Percentiles rank a stretch among this genome's conserved stretches.
These are phyloP conservation scores for Cololabis saira DNA, from an alignment of 2,113 vertebrate genomes.

Conservation along the genomic window DNA sequence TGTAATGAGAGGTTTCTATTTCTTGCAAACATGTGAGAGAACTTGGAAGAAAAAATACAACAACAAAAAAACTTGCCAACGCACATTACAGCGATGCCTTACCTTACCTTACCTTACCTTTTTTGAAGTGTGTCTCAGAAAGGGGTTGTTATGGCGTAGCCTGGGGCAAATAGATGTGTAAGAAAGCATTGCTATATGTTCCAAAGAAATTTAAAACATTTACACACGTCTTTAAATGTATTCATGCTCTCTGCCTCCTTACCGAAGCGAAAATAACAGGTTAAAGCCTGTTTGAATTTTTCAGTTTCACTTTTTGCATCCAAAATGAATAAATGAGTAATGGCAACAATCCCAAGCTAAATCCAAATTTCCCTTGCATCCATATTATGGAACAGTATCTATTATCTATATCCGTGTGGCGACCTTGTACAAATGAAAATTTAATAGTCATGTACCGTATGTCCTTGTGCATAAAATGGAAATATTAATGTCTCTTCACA, in stretches of 20 bases:
- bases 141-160: slow-evolving; percentile 19
- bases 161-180: slow-evolving; percentile 48
- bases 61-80: slow-evolving; percentile 23
- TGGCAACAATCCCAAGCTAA: too few species aligned
- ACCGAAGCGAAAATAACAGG: neutral
- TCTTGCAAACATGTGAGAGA: slow-evolving; percentile 29
- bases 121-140: slow-evolving; percentile 30
- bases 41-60: slow-evolving; percentile 14
- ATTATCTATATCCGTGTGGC: too few species aligned
- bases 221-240: slow-evolving; percentile 15
- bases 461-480: too few species aligned
- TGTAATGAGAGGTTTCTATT: slow-evolving; percentile 48
- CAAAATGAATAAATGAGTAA: too few species aligned
- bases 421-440: too few species aligned
- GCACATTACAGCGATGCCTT: slow-evolving; percentile 40
- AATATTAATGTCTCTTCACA: too few species aligned
- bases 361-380: too few species aligned
- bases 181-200: slow-evolving; percentile 21
- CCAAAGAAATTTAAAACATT: slow-evolving; percentile 27
- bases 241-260: neutral
- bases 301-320: too few species aligned
- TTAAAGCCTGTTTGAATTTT: neutral
- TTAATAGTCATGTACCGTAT: too few species aligned
- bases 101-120: slow-evolving; percentile 48
- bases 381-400: too few species aligned